phyloP scores from a whole-genome alignment of 2,888 invertebrate genomes.

The Timema cristinae region DNA sequence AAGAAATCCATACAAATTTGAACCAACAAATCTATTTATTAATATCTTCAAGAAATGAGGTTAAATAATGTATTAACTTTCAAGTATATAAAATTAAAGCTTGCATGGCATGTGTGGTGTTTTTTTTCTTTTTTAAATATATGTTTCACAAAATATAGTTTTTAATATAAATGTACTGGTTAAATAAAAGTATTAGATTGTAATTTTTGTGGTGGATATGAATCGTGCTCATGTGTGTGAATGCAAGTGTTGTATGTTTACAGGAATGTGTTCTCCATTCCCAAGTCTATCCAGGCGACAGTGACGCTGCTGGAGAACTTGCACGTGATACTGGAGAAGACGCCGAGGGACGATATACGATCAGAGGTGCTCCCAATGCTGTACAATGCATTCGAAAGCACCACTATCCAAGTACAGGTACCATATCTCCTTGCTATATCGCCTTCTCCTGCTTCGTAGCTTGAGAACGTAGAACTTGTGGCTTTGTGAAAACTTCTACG shows the following conservation, averaged over 20 bases:
- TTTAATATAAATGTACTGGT: not conserved
- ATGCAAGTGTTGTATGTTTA: slow-evolving; percentile 22
- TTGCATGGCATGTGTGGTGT: no score
- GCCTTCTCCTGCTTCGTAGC: no score
- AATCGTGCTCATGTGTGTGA: not conserved
- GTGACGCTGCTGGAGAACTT: slow-evolving; percentile 86
- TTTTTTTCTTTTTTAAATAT: no score
- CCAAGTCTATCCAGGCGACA: slow-evolving; percentile 79
- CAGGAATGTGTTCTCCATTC: slow-evolving; percentile 70
- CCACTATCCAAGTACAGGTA: slow-evolving; percentile 88
- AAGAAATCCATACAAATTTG: no score
- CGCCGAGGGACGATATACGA: slow-evolving; percentile 71
- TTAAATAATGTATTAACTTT: no score
- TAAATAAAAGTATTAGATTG: not conserved
- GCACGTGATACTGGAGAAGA: slow-evolving; percentile 83
- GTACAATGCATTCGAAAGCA: slow-evolving; percentile 81
- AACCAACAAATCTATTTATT: no score
- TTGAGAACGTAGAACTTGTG: no score
- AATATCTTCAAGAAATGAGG: no score
- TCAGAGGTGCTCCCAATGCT: slow-evolving; percentile 82
- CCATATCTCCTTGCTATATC: no score
- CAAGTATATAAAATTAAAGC: no score
- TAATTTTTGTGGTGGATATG: not conserved
- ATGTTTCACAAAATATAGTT: not conserved
- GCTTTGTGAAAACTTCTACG: no score